Evolutionary conservation across 2,113 vertebrate species (phyloP).

Genomic region (Odontesthes bonariensis): DNA sequence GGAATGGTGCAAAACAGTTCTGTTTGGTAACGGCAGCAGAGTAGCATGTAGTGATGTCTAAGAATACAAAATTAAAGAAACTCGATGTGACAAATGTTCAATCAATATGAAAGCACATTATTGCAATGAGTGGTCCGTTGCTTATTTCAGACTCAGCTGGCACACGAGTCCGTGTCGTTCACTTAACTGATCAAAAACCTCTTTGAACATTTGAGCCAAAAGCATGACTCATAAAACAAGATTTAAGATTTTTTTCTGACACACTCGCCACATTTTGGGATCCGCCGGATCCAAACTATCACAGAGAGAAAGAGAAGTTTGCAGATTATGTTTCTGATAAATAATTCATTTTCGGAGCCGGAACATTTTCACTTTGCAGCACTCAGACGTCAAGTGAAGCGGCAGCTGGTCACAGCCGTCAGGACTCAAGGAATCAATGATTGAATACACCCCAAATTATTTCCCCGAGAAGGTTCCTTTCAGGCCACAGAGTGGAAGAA

Average conservation of each 20-base stretch:
- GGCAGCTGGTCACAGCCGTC: conserved; percentile 11
- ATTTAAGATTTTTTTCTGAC: background rate
- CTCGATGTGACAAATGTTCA: too few species aligned
- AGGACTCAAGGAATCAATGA: conserved; percentile 22
- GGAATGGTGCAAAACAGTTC: too few species aligned
- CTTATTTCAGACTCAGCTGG: background rate
- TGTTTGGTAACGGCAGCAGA: too few species aligned
- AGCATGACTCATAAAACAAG: background rate
- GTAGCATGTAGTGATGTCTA: too few species aligned
- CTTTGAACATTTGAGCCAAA: background rate
- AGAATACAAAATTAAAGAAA: too few species aligned
- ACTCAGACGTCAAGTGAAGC: conserved; percentile 42
- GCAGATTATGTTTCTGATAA: conserved; percentile 27
- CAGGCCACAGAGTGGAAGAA: background rate
- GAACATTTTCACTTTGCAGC: conserved; percentile 44
- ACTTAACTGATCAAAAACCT: background rate
- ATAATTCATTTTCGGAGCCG: conserved; percentile 49
- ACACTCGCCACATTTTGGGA: conserved; percentile 18
- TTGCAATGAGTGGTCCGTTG: background rate
- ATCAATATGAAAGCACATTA: too few species aligned
- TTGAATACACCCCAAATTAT: conserved; percentile 20
- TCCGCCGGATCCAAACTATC: conserved; percentile 5
- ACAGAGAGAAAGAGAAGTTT: background rate
- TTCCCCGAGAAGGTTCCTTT: background rate
- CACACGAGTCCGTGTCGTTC: background rate